These are phyloP conservation scores for Bergia puertoricense DNA, from an alignment of 92 coral and sea anemone species.

Conservation along the genomic window DNA sequence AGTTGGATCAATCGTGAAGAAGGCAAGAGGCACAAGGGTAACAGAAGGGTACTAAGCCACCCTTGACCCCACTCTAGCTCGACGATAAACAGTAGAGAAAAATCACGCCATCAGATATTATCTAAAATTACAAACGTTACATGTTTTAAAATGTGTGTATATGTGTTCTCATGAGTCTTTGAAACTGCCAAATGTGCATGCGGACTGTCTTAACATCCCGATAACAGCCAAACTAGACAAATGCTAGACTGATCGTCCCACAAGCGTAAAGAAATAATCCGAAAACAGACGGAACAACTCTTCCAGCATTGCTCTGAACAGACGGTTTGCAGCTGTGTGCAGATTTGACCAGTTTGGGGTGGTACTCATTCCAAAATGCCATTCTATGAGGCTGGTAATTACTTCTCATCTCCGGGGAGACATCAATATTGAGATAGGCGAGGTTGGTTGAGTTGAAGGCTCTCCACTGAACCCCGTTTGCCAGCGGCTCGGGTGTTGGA, in stretches of 20 bases:
- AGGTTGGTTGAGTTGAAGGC: constrained; percentile 45
- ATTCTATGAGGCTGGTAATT: constrained; percentile 64
- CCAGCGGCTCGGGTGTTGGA: constrained; percentile 51
- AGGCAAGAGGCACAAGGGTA: too few species aligned
- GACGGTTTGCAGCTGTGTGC: constrained; percentile 3
- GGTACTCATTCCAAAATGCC: constrained; percentile 76
- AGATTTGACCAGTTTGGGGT: constrained; percentile 46
- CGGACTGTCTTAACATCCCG: too few species aligned
- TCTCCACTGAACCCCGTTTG: constrained; percentile 57
- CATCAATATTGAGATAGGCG: constrained; percentile 54
- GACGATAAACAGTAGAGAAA: too few species aligned
- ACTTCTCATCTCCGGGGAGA: constrained; percentile 49
- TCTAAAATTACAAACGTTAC: too few species aligned
- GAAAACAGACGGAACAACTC: not conserved
- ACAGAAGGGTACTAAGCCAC: too few species aligned
- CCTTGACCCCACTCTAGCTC: too few species aligned
- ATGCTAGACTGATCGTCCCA: not conserved
- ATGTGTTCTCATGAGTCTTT: too few species aligned
- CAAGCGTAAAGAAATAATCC: not conserved
- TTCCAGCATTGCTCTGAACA: not conserved
- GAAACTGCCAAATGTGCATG: too few species aligned
- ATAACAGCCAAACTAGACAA: not conserved
- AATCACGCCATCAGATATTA: too few species aligned
- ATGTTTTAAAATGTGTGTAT: too few species aligned
- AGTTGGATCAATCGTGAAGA: too few species aligned